Evolutionary conservation across 2,888 invertebrate genomes (phyloP).

Genomic region (Eupithecia vulgata): DNA sequence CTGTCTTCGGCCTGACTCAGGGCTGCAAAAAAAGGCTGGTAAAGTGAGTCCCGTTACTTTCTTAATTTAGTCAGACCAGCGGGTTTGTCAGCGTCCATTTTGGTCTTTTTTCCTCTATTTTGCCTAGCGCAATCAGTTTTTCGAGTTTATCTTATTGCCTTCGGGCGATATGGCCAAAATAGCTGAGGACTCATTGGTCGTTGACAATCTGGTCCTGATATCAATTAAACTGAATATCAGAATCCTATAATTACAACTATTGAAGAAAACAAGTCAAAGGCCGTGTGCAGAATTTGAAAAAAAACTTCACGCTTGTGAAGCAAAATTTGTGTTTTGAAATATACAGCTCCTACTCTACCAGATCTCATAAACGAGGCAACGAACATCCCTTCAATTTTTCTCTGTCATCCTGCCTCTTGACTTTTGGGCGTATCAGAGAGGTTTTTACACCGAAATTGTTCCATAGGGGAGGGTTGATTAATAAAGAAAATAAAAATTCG

Average conservation of each 20-base stretch:
- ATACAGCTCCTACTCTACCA: constrained; percentile 21
- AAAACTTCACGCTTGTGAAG: background rate
- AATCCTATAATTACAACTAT: background rate
- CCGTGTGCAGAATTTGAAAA: background rate
- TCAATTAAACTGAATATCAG: too few relatives aligned
- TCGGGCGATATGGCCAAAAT: too few relatives aligned
- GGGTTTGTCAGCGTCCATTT: too few relatives aligned
- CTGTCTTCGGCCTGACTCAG: too few relatives aligned
- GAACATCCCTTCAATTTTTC: constrained; percentile 67
- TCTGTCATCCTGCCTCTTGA: constrained; percentile 70
- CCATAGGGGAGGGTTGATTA: constrained; percentile 73
- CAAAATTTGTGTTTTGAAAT: background rate
- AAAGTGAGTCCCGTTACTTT: too few relatives aligned
- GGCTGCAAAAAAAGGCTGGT: too few relatives aligned
- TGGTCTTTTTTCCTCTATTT: too few relatives aligned
- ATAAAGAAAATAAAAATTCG: constrained; percentile 73
- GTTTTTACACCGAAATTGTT: constrained; percentile 69
- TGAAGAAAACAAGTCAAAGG: background rate
- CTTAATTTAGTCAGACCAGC: too few relatives aligned
- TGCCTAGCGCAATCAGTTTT: too few relatives aligned
- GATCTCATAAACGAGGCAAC: constrained; percentile 43
- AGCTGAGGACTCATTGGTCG: too few relatives aligned
- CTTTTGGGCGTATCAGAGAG: constrained; percentile 64
- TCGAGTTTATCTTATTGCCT: too few relatives aligned
- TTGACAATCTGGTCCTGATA: too few relatives aligned